Conservation (phyloP, 2,888 invertebrate species). For the Gari tellinella region DNA sequence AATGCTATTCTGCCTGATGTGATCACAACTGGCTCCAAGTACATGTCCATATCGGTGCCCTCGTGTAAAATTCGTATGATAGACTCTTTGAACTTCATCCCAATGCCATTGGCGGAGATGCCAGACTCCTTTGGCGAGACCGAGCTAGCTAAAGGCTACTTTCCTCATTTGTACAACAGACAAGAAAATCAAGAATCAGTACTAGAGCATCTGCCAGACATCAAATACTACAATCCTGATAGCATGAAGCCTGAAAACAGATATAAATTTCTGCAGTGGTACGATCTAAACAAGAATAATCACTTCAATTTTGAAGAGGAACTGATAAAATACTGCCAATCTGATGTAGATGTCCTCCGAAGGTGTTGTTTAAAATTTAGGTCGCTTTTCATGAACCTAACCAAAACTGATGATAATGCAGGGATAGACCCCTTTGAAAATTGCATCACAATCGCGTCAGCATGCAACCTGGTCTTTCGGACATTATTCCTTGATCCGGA, state of each 20-base stretch:
- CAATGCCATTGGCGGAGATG: constrained; percentile 14
- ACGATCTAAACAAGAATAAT: constrained; percentile 1
- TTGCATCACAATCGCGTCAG: constrained; percentile 48
- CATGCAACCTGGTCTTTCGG: constrained; percentile 33
- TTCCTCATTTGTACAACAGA: constrained; percentile 17
- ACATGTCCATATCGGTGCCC: constrained; percentile 36
- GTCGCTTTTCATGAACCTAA: constrained; percentile 14
- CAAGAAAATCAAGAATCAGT: constrained; percentile 11
- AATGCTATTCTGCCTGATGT: constrained; percentile 43
- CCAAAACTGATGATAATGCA: neutral
- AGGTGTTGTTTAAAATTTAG: constrained; percentile 5
- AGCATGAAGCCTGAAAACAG: constrained; percentile 22
- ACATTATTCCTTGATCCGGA: constrained; percentile 24
- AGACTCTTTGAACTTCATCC: constrained; percentile 40
- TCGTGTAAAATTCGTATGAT: constrained; percentile 33
- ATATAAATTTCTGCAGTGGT: constrained; percentile 18
- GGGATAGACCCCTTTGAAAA: constrained; percentile 43
- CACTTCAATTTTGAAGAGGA: constrained; percentile 32
- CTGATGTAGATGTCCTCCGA: neutral
- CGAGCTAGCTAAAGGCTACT: constrained; percentile 29
- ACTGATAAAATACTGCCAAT: constrained; percentile 14
- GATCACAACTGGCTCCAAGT: constrained; percentile 39
- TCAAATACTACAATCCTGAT: constrained; percentile 17
- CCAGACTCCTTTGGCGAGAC: constrained; percentile 27
- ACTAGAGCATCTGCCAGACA: constrained; percentile 7